These are phyloP conservation scores for Quadroppia sp. DNA, from an alignment of 2,888 invertebrate genomes.

Conservation along the genomic window DNA sequence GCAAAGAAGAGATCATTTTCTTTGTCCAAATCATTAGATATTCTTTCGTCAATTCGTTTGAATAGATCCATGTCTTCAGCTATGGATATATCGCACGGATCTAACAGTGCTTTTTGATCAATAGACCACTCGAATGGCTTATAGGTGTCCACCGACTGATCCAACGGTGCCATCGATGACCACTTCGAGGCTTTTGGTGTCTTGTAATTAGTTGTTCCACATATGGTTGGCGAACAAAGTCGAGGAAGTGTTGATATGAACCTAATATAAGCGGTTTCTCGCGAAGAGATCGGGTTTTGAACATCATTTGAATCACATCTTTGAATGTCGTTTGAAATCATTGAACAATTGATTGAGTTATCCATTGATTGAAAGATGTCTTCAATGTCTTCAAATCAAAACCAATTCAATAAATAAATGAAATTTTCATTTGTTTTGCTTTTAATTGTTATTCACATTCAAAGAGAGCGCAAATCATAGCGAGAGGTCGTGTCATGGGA, in stretches of 20 bases:
- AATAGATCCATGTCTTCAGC: conserved; percentile 15
- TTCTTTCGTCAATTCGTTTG: conserved; percentile 12
- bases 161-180: background rate
- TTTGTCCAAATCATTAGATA: conserved; percentile 20
- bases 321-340: background rate
- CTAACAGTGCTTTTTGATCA: conserved; percentile 39
- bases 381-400: background rate
- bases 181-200: background rate
- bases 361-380: too few relatives aligned
- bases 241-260: conserved; percentile 13
- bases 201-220: conserved; percentile 26
- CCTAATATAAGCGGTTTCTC: conserved; percentile 5
- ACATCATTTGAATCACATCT: too few relatives aligned
- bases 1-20: conserved; percentile 38
- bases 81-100: conserved; percentile 39
- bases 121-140: conserved; percentile 39
- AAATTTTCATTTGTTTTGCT: background rate
- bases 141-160: background rate
- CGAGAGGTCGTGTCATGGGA: background rate
- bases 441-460: background rate
- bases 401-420: background rate
- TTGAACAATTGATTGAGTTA: background rate
- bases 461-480: background rate
- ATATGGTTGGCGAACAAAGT: conserved; percentile 33
- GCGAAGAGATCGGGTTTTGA: background rate